A percentile compares a stretch with the other conserved stretches of the same genome.
Conservation (phyloP, 2,888 invertebrate species). For the Deilephila elpenor region DNA sequence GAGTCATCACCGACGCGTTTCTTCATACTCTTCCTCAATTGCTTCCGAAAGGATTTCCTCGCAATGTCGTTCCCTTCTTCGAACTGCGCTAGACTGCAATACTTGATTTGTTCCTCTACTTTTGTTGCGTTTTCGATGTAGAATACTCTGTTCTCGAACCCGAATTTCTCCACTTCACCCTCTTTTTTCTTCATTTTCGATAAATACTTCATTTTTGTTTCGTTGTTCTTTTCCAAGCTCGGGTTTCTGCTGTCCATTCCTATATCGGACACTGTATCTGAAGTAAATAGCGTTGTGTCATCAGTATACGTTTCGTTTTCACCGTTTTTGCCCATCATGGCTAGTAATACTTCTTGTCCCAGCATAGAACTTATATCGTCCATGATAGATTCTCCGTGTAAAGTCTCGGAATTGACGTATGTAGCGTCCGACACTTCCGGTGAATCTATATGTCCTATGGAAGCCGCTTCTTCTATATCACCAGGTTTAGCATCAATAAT, state of each 20-base stretch:
- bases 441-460: slow-evolving; percentile 92
- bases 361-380: slow-evolving; percentile 91
- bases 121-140: slow-evolving; percentile 81
- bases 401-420: slow-evolving; percentile 87
- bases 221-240: slow-evolving; percentile 84
- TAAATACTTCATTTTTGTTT: slow-evolving; percentile 84
- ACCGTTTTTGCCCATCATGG: slow-evolving; percentile 86
- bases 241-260: slow-evolving; percentile 82
- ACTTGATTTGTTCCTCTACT: slow-evolving; percentile 86
- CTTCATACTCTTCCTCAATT: slow-evolving; percentile 73
- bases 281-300: slow-evolving; percentile 88
- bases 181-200: slow-evolving; percentile 79
- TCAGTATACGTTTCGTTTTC: slow-evolving; percentile 89
- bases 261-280: slow-evolving; percentile 81
- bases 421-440: slow-evolving; percentile 92
- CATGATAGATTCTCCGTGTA: slow-evolving; percentile 91
- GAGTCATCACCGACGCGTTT: slow-evolving; percentile 68
- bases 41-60: slow-evolving; percentile 89
- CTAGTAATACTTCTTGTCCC: slow-evolving; percentile 87
- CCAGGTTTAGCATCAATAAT: slow-evolving; percentile 84
- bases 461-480: slow-evolving; percentile 75
- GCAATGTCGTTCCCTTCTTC: slow-evolving; percentile 94
- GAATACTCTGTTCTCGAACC: slow-evolving; percentile 90
- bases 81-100: slow-evolving; percentile 92
- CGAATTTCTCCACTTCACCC: slow-evolving; percentile 84